Evolutionary conservation across 2,797 vertebrate genomes (phyloP).

Genomic region (Cichlasoma orientale): DNA sequence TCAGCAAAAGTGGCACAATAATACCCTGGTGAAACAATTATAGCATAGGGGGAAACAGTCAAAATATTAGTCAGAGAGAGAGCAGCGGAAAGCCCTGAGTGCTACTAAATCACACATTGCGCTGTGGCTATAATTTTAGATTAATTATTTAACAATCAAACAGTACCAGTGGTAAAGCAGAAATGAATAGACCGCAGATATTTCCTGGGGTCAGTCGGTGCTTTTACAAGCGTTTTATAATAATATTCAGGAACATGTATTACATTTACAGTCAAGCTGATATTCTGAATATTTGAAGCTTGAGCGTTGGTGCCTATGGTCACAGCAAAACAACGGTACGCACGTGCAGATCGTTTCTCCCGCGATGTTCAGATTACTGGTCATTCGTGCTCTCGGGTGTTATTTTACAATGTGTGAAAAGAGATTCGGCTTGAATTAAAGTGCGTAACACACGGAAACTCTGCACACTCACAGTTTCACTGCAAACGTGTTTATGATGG

Average conservation of each 20-base stretch:
- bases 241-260: conserved; percentile 5
- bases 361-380: background rate
- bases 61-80: conserved; percentile 44
- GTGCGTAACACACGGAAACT: background rate
- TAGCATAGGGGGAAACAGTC: conserved; percentile 40
- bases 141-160: conserved; percentile 58
- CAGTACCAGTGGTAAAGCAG: background rate
- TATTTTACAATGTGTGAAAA: background rate
- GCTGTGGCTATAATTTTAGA: conserved; percentile 54
- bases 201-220: conserved; percentile 31
- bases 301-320: background rate
- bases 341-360: background rate
- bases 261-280: conserved; percentile 6
- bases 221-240: conserved; percentile 33
- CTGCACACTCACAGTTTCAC: background rate
- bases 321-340: background rate
- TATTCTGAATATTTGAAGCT: conserved; percentile 4
- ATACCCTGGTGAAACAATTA: conserved; percentile 59
- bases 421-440: background rate
- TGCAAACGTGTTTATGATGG: background rate
- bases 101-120: conserved; percentile 58
- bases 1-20: conserved; percentile 36
- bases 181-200: conserved; percentile 27
- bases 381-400: background rate
- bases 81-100: conserved; percentile 37